Conservation (phyloP, 2,113 vertebrate species). For the Trogon melanurus region DNA sequence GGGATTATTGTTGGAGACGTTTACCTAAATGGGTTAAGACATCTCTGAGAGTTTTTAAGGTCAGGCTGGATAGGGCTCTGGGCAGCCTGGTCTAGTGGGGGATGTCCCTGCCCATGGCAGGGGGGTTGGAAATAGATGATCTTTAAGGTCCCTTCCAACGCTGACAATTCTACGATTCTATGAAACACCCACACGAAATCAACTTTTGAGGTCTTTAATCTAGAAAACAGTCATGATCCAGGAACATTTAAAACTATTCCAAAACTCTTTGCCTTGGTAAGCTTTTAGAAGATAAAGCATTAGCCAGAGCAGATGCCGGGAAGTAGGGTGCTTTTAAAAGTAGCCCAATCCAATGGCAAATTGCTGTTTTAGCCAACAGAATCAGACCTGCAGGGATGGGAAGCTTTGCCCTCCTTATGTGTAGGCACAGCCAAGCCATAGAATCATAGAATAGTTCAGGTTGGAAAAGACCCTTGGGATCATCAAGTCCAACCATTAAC, state of each 20-base stretch:
- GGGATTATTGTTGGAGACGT: not conserved
- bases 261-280: not conserved
- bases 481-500: no score
- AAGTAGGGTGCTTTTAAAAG: not conserved
- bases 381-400: not conserved
- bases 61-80: no score
- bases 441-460: not conserved
- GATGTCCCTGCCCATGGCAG: no score
- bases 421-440: fast-evolving
- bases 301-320: not conserved
- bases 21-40: not conserved
- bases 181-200: not conserved
- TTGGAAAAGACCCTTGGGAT: no score
- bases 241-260: not conserved
- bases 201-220: no score
- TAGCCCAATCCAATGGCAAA: not conserved
- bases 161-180: no score
- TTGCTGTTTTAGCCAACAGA: not conserved
- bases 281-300: not conserved
- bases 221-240: not conserved
- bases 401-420: not conserved
- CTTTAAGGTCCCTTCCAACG: no score
- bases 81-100: no score
- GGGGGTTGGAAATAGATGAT: no score
- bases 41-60: no score